Evolutionary conservation across 2,113 vertebrate genomes (phyloP).

Genomic region (Edolisoma coerulescens): DNA sequence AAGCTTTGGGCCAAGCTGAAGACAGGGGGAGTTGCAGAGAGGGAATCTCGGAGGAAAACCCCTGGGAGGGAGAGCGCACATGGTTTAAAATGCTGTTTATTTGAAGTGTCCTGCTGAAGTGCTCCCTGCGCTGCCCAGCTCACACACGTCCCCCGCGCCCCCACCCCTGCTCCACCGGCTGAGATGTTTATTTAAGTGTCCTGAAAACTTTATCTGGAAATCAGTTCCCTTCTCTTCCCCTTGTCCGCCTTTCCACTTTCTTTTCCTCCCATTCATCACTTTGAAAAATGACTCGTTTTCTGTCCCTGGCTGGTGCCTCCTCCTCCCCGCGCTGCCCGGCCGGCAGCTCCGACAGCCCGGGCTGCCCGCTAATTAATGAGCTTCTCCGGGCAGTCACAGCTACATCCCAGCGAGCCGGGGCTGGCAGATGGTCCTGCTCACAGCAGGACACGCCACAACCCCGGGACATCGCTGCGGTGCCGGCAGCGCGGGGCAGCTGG

Average conservation of each 20-base stretch:
- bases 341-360: not conserved
- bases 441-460: not conserved
- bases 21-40: not conserved
- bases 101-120: conserved; percentile 18
- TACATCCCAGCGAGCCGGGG: not conserved
- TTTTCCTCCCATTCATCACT: conserved; percentile 66
- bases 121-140: not conserved
- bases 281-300: conserved; percentile 30
- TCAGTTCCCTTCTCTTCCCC: conserved; percentile 47
- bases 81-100: not conserved
- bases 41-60: not conserved
- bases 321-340: not conserved
- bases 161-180: not conserved
- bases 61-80: not conserved
- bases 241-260: conserved; percentile 53
- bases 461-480: accelerated
- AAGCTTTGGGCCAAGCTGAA: not conserved
- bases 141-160: not conserved
- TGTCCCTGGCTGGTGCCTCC: not conserved
- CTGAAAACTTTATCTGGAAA: conserved; percentile 57
- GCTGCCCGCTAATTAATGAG: conserved; percentile 21
- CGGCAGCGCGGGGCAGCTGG: accelerated
- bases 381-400: not conserved
- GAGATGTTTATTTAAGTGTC: conserved; percentile 57
- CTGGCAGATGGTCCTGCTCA: conserved; percentile 23